These are phyloP conservation scores for Rhinopomastus cyanomelas DNA, from an alignment of 2,113 vertebrate species.

Conservation along the genomic window DNA sequence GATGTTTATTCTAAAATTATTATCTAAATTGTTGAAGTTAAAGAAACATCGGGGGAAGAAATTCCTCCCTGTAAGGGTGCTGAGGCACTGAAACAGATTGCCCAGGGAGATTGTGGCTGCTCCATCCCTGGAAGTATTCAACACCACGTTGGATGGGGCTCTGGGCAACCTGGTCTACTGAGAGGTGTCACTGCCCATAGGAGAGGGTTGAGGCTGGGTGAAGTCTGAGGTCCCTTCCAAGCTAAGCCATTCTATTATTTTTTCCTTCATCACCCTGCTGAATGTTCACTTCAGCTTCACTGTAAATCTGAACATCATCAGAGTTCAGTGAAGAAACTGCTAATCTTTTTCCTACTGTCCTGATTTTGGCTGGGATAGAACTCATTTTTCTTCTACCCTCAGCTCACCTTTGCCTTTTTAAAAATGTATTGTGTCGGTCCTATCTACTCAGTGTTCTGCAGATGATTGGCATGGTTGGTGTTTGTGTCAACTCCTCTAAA, in stretches of 20 bases:
- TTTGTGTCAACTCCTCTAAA: background rate
- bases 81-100: too few relatives aligned
- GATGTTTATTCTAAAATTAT: background rate
- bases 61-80: too few relatives aligned
- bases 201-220: too few relatives aligned
- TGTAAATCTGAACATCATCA: background rate
- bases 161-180: too few relatives aligned
- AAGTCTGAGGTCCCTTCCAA: too few relatives aligned
- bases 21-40: background rate
- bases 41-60: background rate
- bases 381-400: background rate
- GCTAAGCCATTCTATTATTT: background rate
- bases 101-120: too few relatives aligned
- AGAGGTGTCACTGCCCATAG: too few relatives aligned
- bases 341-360: background rate
- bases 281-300: background rate
- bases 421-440: background rate
- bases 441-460: background rate
- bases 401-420: background rate
- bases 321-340: background rate
- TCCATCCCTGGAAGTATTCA: too few relatives aligned
- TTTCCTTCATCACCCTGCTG: background rate
- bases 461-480: background rate
- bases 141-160: too few relatives aligned
- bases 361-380: too few relatives aligned